phyloP scores from a whole-genome alignment of 2,888 invertebrate genomes.

The Tricholauxania praeusta region DNA sequence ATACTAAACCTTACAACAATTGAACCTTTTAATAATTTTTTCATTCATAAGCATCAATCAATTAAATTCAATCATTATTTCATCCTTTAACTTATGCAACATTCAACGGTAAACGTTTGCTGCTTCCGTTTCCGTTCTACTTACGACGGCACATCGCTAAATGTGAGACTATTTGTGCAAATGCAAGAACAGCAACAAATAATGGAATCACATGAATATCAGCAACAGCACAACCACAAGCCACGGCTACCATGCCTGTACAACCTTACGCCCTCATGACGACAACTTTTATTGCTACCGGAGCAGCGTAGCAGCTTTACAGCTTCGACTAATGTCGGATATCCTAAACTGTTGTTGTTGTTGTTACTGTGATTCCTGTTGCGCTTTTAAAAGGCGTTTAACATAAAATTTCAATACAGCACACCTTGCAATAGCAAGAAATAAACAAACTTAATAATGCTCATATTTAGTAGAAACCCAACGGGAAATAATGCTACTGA shows the following conservation, averaged over 20 bases:
- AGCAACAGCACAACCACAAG: not conserved
- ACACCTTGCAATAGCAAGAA: not conserved
- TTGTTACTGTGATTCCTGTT: conserved; percentile 3
- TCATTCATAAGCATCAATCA: not conserved
- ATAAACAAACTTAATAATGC: not conserved
- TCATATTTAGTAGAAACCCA: too few relatives aligned
- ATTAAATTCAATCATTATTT: conserved; percentile 16
- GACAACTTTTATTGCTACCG: conserved; percentile 1
- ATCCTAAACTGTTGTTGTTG: conserved; percentile 21
- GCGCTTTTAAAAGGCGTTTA: conserved; percentile 8
- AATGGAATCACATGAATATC: not conserved
- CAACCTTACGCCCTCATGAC: not conserved
- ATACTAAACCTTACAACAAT: not conserved
- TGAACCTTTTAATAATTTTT: not conserved
- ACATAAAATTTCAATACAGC: not conserved
- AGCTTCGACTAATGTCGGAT: conserved; percentile 22
- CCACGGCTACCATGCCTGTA: not conserved
- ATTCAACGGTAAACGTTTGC: not conserved
- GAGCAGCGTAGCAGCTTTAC: not conserved
- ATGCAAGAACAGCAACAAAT: not conserved
- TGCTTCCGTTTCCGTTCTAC: conserved; percentile 6
- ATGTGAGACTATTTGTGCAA: not conserved
- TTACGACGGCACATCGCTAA: not conserved
- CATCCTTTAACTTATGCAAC: not conserved
- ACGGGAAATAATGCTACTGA: too few relatives aligned